Conservation (phyloP, 2,888 invertebrate species). For the Notocelia uddmanniana region DNA sequence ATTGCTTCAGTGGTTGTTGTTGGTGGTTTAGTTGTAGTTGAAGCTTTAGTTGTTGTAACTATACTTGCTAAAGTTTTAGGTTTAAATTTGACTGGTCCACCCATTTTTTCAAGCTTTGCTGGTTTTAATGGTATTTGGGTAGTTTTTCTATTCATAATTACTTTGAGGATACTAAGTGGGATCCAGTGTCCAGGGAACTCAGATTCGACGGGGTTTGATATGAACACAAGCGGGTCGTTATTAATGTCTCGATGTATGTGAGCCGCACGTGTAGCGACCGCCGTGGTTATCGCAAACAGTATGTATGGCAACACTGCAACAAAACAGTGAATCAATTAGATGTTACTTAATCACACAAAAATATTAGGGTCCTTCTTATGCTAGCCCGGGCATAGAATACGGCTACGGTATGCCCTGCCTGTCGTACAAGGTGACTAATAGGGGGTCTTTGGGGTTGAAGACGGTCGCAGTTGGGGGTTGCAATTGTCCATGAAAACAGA, state of each 20-base stretch:
- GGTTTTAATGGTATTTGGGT: conserved; percentile 32
- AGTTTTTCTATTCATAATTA: conserved; percentile 46
- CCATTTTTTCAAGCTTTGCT: neutral
- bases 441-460: too few species aligned
- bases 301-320: conserved; percentile 33
- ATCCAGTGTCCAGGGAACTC: conserved; percentile 69
- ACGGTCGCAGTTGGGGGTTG: too few species aligned
- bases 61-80: neutral
- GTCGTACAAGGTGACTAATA: too few species aligned
- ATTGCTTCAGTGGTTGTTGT: neutral
- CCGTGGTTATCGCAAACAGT: neutral
- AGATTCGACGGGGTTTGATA: conserved; percentile 66
- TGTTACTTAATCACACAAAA: neutral
- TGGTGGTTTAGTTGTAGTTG: neutral
- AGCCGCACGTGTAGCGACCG: conserved; percentile 28
- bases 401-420: too few species aligned
- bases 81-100: neutral
- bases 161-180: conserved; percentile 62
- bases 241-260: conserved; percentile 49
- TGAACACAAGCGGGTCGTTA: conserved; percentile 61
- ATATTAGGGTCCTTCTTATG: too few species aligned
- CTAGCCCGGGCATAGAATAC: too few species aligned
- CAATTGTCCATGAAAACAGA: too few species aligned
- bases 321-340: neutral
- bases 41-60: neutral